Evolutionary conservation across 2,113 vertebrate genomes (phyloP).

Genomic region (Verasper variegatus): DNA sequence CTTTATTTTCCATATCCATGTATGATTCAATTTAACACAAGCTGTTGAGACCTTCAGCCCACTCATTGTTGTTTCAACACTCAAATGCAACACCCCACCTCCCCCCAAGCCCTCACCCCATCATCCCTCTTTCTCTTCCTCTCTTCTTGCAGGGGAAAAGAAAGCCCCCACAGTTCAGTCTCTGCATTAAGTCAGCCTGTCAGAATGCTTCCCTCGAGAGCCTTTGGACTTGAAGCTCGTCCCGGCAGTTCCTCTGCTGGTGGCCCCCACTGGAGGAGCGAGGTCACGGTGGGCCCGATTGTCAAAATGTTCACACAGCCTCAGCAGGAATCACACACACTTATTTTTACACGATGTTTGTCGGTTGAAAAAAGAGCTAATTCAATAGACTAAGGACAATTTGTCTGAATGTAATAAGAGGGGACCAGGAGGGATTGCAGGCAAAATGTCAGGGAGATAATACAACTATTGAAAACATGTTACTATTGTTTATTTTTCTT

Average conservation of each 20-base stretch:
- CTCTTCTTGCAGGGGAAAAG: constrained; percentile 62
- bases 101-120: constrained; percentile 23
- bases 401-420: neutral
- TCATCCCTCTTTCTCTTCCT: constrained; percentile 34
- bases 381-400: constrained; percentile 6
- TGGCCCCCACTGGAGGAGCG: constrained; percentile 58
- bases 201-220: constrained; percentile 87
- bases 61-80: constrained; percentile 34
- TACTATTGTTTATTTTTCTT: neutral
- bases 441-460: neutral
- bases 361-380: neutral
- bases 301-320: constrained; percentile 54
- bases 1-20: constrained; percentile 6
- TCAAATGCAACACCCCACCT: constrained; percentile 14
- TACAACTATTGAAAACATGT: neutral
- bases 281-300: constrained; percentile 59
- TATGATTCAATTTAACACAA: constrained; percentile 42
- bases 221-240: constrained; percentile 86
- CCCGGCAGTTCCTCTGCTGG: constrained; percentile 74
- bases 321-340: constrained; percentile 23
- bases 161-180: constrained; percentile 65
- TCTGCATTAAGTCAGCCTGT: constrained; percentile 90
- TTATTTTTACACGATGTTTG: constrained; percentile 29
- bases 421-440: neutral
- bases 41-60: neutral